Evolutionary conservation across 92 coral and sea anemone genomes (phyloP).

Genomic region (Porites divaricata): DNA sequence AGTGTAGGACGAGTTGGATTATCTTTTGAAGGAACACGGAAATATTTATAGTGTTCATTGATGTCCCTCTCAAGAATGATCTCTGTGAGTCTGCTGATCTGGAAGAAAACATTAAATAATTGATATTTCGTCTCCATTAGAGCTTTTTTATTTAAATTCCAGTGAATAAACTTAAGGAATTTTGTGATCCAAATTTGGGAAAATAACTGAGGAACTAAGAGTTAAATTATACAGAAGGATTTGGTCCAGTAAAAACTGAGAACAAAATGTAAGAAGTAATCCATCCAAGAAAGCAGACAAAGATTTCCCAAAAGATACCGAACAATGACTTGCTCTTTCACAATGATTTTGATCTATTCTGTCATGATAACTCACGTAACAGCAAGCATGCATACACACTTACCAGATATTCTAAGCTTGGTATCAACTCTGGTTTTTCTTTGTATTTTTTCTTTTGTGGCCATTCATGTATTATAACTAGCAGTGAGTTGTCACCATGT

Average conservation of each 20-base stretch:
- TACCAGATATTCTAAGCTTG: constrained; percentile 91
- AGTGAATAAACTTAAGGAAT: no score
- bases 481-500: constrained; percentile 57
- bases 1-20: constrained; percentile 78
- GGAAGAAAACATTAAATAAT: background rate
- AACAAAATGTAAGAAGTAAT: no score
- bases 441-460: constrained; percentile 72
- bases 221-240: no score
- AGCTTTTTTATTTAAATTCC: no score
- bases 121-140: no score
- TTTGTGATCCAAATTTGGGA: no score
- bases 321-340: no score
- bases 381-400: background rate
- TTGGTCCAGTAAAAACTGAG: no score
- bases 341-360: background rate
- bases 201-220: no score
- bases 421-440: constrained; percentile 80
- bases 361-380: background rate
- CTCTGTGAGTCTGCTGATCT: constrained; percentile 94
- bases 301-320: no score
- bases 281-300: no score
- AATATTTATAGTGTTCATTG: constrained; percentile 71
- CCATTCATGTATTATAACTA: constrained; percentile 86
- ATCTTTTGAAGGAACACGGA: constrained; percentile 83
- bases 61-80: constrained; percentile 81